phyloP scores from a whole-genome alignment of 2,888 invertebrate genomes.

The Stomorhina lunata region DNA sequence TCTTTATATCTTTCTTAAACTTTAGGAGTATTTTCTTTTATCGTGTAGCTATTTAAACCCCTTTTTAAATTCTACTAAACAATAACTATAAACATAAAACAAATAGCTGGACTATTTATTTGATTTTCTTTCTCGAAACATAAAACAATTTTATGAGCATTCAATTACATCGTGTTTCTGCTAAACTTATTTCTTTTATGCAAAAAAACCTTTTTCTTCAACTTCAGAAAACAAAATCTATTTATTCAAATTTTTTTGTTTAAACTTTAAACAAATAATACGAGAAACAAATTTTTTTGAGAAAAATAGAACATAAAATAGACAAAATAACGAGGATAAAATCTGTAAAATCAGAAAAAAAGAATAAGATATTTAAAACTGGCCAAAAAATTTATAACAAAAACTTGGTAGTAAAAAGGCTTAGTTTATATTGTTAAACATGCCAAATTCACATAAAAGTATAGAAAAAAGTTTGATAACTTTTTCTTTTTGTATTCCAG shows the following conservation, averaged over 20 bases:
- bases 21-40: neutral
- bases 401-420: constrained; percentile 20
- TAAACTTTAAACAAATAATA: constrained; percentile 22
- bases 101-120: neutral
- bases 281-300: neutral
- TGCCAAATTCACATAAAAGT: constrained; percentile 38
- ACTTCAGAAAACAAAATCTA: constrained; percentile 34
- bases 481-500: constrained; percentile 12
- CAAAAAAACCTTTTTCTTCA: neutral
- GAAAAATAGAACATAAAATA: constrained; percentile 9
- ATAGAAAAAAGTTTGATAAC: constrained; percentile 10
- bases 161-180: constrained; percentile 3
- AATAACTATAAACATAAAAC: constrained; percentile 11
- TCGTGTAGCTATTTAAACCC: too few species aligned
- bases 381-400: constrained; percentile 26
- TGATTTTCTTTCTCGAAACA: neutral
- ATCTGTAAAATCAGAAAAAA: neutral
- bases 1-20: too few species aligned
- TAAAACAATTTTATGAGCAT: constrained; percentile 3
- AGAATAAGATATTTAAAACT: constrained; percentile 4
- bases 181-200: neutral
- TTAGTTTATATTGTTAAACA: constrained; percentile 49
- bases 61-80: neutral
- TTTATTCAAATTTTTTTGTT: constrained; percentile 50
- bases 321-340: constrained; percentile 53